Base-by-base conservation (phyloP, 2,113 vertebrate genomes). In the Ictidomys tridecemlineatus region DNA sequence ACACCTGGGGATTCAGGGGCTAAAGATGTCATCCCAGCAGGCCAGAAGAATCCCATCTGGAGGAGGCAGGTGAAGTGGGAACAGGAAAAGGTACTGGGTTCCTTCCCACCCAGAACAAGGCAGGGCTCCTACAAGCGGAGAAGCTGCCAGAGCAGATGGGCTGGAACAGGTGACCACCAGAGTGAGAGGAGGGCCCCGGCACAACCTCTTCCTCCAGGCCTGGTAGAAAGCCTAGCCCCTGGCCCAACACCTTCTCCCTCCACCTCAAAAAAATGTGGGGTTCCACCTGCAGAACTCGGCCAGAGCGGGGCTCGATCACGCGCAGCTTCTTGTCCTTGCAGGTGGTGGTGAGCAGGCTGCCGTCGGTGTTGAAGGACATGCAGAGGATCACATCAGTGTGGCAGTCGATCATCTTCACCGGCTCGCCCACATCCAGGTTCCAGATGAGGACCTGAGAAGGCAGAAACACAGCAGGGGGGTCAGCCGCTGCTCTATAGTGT, bases 391-490 rank as follows among this genome's bases (percentile, higher is more conserved):
- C 99, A 0, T 99, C 99, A 0, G 98, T 97, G 98, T 99, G 99
- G 98, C 99, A 99, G 97, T 99, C 99, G 1, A 99, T 99, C 99
- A 99, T 99, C 97, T 99, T 99, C 98, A 99, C 99, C 0, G 99
- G 99, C 97, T 99, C 99, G 0, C 99, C 99, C 0, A 99, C 98
- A 24, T 99, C 99, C 98, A 99, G 98, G 98, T 99, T 99, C 99
- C 99, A 99, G 98, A 99, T 99, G 95, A 99, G 99, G 82, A 99
- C 99, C 99, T 99, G 98, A 0, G 0, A 69, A 51, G 24, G 73
- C 6, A 30, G 58, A 58, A 0, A 16, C 0, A 8, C 37, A 39
- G 51, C 12, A 0, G 0, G 4, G 4, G 76, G 10, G 37, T 72
- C 37, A 93, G 85, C 4, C 4, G 28, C 28, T 39, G 53, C 48